These are phyloP conservation scores for Drosophila basisetae DNA, from an alignment of 2,888 invertebrate species.

Conservation along the genomic window DNA sequence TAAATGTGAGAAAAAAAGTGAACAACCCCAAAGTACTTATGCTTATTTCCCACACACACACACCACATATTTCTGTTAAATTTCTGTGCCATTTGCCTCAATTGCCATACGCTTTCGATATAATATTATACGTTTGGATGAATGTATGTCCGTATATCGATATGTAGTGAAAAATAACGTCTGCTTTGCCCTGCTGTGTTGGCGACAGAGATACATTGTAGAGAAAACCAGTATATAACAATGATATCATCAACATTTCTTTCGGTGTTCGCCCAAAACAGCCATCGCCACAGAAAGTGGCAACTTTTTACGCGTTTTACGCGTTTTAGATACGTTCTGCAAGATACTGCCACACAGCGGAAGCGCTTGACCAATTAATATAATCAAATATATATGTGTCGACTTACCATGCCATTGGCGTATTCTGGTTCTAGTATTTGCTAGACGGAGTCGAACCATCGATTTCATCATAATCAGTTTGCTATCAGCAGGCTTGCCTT, in stretches of 20 bases:
- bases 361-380: conserved; percentile 7
- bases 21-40: conserved; percentile 14
- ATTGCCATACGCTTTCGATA: conserved; percentile 52
- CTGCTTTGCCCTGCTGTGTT: conserved; percentile 33
- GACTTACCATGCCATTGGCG: neutral
- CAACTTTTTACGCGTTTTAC: conserved; percentile 19
- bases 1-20: conserved; percentile 9
- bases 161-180: conserved; percentile 8
- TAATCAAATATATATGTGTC: conserved; percentile 1
- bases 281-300: conserved; percentile 40
- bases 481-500: conserved; percentile 39
- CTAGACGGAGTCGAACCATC: conserved; percentile 23
- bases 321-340: conserved; percentile 16
- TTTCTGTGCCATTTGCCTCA: conserved; percentile 11
- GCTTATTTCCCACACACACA: conserved; percentile 1
- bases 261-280: conserved; percentile 10
- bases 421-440: neutral
- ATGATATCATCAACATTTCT: conserved; percentile 65
- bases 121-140: conserved; percentile 6
- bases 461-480: conserved; percentile 34
- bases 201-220: conserved; percentile 24
- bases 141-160: neutral
- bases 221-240: conserved; percentile 53
- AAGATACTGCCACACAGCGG: conserved; percentile 17
- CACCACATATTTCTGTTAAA: conserved; percentile 6